Conservation (phyloP, 2,113 vertebrate genomes). For the Sorex fumeus region DNA sequence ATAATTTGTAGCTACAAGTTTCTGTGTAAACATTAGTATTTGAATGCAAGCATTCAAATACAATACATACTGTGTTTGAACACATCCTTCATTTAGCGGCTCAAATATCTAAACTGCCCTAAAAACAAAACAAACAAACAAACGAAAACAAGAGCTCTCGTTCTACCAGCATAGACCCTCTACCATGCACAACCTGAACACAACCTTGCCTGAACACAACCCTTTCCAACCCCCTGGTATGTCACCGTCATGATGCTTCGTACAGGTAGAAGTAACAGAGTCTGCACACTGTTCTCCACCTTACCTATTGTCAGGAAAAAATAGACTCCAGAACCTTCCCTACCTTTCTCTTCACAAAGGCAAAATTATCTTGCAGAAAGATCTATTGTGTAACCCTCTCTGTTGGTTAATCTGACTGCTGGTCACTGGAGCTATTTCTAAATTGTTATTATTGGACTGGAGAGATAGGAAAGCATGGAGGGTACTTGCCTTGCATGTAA, state of each 20-base stretch:
- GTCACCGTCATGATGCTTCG: not conserved
- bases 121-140: not conserved
- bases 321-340: not conserved
- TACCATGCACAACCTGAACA: not conserved
- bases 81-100: not conserved
- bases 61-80: not conserved
- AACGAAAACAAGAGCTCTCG: not conserved
- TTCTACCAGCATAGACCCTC: not conserved
- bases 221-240: not conserved
- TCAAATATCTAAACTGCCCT: not conserved
- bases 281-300: not conserved
- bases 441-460: not conserved
- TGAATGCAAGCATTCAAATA: too few species aligned
- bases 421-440: not conserved
- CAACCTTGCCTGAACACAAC: too few species aligned
- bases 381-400: not conserved
- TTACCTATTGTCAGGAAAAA: not conserved
- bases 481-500: too few species aligned
- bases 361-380: accelerated
- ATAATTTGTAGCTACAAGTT: too few species aligned
- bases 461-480: too few species aligned
- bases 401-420: too few species aligned
- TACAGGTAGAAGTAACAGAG: not conserved
- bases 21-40: too few species aligned
- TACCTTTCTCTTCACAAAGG: not conserved